These are phyloP conservation scores for Columba janthina DNA, from an alignment of 2,113 vertebrate genomes.

Conservation along the genomic window DNA sequence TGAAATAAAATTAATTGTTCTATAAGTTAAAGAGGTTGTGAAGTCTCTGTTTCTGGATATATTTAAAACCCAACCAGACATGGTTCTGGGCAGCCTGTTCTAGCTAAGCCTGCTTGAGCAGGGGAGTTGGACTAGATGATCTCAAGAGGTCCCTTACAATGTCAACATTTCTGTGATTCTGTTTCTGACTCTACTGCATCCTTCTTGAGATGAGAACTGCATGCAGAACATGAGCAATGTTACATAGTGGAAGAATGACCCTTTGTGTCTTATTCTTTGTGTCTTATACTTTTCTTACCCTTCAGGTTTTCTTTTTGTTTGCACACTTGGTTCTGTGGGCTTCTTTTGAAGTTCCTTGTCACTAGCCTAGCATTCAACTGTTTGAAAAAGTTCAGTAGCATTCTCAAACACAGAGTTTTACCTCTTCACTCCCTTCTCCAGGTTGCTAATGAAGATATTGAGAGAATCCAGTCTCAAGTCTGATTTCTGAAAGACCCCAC, in stretches of 20 bases:
- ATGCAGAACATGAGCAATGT: background rate
- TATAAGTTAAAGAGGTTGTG: background rate
- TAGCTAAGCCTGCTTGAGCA: background rate
- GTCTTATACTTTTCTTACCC: background rate
- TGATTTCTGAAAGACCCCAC: background rate
- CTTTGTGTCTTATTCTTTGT: background rate
- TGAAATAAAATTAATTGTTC: background rate
- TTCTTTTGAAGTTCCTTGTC: background rate
- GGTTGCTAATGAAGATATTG: background rate
- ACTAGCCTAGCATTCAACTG: background rate
- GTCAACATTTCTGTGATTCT: background rate
- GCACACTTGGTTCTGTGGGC: background rate
- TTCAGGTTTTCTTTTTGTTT: background rate
- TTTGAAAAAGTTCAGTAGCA: background rate
- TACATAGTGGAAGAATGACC: background rate
- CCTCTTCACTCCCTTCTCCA: background rate
- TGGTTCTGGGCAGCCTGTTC: background rate
- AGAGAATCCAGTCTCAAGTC: background rate
- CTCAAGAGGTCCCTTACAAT: background rate
- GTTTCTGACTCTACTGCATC: background rate
- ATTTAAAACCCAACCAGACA: background rate
- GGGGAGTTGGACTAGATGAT: rapidly evolving
- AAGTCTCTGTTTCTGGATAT: background rate
- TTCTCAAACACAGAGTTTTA: background rate
- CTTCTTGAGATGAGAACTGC: background rate